These are phyloP conservation scores for Pimephales promelas DNA, from an alignment of 2,113 vertebrate species.

Conservation along the genomic window DNA sequence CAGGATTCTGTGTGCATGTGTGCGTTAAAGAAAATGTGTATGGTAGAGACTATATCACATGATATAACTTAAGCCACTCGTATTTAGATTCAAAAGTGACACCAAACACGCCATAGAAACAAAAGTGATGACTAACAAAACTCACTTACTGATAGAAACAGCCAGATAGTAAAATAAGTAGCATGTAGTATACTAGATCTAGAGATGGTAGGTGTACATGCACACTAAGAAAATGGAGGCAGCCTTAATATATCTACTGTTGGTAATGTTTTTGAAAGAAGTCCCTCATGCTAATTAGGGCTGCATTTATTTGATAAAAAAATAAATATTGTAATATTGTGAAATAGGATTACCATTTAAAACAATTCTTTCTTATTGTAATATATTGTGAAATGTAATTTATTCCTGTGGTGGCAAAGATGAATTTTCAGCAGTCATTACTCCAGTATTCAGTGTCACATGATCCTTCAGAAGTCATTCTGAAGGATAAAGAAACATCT, in stretches of 20 bases:
- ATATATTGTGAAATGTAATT: not conserved
- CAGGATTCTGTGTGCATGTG: not conserved
- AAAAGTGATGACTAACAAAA: not conserved
- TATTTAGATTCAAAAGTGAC: not conserved
- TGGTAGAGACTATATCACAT: not conserved
- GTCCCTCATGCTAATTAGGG: too few relatives aligned
- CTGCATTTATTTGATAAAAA: too few relatives aligned
- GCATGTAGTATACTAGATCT: not conserved
- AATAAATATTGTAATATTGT: too few relatives aligned
- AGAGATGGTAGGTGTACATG: not conserved
- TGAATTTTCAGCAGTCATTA: too few relatives aligned
- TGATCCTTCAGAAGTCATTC: not conserved
- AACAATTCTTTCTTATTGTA: not conserved
- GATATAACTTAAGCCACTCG: too few relatives aligned
- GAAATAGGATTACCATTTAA: not conserved
- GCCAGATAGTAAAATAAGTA: not conserved
- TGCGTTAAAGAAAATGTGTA: not conserved
- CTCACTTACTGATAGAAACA: slow-evolving; percentile 7
- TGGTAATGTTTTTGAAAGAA: not conserved
- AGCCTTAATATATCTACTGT: too few relatives aligned
- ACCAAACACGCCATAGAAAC: not conserved
- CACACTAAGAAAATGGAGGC: too few relatives aligned
- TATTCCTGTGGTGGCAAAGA: not conserved
- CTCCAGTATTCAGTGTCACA: not conserved
- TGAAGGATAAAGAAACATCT: not conserved